These are phyloP conservation scores for Trichogramma dendrolimi DNA, from an alignment of 2,888 invertebrate genomes.

Conservation along the genomic window DNA sequence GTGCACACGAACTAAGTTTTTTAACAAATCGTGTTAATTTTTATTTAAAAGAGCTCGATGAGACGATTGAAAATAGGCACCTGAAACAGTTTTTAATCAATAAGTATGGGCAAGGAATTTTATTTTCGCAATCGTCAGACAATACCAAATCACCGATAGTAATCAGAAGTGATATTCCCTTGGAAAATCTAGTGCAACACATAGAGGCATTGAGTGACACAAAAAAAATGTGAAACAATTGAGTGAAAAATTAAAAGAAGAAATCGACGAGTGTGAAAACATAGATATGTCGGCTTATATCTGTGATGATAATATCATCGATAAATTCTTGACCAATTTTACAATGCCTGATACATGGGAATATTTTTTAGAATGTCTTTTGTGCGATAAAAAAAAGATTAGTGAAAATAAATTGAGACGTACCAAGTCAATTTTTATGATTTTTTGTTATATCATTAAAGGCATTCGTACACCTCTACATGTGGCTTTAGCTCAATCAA, in stretches of 20 bases:
- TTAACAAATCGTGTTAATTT: not conserved
- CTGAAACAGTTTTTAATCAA: not conserved
- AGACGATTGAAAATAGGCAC: not conserved
- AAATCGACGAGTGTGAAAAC: not conserved
- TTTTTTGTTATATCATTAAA: conserved; percentile 28
- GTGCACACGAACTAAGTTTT: not conserved
- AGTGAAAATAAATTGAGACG: conserved; percentile 28
- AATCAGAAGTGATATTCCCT: not conserved
- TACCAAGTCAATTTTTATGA: conserved; percentile 30
- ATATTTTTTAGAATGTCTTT: conserved; percentile 31
- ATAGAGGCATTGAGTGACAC: not conserved
- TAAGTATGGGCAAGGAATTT: too few species aligned
- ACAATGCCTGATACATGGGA: conserved; percentile 27
- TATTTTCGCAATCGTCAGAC: too few species aligned
- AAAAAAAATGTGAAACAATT: too few species aligned
- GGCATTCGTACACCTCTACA: conserved; percentile 27
- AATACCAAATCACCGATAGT: not conserved
- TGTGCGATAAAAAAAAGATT: conserved; percentile 27
- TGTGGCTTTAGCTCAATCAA: conserved; percentile 25
- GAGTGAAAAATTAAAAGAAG: not conserved
- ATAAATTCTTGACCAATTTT: conserved; percentile 24
- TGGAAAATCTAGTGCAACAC: not conserved
- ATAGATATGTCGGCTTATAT: conserved; percentile 18
- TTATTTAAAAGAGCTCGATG: not conserved
- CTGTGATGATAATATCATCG: conserved; percentile 32